These are phyloP conservation scores for Vimba vimba DNA, from an alignment of 2,113 vertebrate species.

Conservation along the genomic window DNA sequence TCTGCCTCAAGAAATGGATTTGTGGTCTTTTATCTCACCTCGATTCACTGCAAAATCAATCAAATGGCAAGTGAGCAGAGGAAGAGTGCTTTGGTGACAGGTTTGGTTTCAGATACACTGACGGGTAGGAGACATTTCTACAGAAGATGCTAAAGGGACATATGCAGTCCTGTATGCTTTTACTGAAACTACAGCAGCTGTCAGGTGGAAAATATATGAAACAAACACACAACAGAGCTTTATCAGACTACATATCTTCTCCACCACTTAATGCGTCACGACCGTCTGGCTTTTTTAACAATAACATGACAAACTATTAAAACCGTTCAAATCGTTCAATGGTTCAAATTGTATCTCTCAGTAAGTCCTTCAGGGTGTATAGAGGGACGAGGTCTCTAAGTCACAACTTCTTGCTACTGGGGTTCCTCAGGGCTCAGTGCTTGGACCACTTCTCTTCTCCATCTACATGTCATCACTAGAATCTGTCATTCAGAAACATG, in stretches of 20 bases:
- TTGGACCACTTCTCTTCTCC: too few species aligned
- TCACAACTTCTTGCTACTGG: too few species aligned
- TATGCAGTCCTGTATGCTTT: neutral
- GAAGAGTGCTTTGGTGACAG: neutral
- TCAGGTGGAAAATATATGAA: neutral
- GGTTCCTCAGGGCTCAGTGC: too few species aligned
- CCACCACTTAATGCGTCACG: neutral
- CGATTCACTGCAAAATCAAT: constrained; percentile 13
- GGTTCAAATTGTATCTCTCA: too few species aligned
- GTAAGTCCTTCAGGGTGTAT: too few species aligned
- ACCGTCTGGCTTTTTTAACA: neutral
- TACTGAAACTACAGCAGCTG: neutral
- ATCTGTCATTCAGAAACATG: too few species aligned
- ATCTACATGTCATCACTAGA: too few species aligned
- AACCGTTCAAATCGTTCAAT: neutral
- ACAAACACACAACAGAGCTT: neutral
- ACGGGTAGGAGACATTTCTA: neutral
- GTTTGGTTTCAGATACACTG: neutral
- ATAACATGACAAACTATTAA: neutral
- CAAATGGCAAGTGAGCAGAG: constrained; percentile 4
- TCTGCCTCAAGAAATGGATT: neutral
- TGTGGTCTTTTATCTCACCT: neutral
- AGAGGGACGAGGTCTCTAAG: too few species aligned
- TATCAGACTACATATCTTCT: neutral
- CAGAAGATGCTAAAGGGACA: neutral